These are phyloP conservation scores for Peromyscus californicus DNA, from an alignment of 2,113 vertebrate species.

Conservation along the genomic window DNA sequence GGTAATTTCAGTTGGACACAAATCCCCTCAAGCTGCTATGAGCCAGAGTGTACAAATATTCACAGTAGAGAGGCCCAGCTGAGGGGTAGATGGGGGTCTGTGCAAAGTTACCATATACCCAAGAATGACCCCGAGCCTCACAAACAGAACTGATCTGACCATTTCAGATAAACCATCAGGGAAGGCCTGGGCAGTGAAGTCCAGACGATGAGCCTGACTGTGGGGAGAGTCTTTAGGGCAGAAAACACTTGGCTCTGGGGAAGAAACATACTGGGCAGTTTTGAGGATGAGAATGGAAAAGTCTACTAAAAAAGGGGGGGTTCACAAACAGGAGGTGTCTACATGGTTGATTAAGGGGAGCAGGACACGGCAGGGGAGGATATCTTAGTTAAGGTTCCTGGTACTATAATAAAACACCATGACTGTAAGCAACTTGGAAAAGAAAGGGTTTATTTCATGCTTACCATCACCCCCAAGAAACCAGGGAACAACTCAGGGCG, in stretches of 20 bases:
- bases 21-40: not conserved
- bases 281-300: not conserved
- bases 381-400: not conserved
- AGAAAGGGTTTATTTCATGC: not conserved
- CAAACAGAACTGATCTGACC: not conserved
- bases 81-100: not conserved
- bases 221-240: not conserved
- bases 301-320: not conserved
- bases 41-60: not conserved
- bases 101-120: not conserved
- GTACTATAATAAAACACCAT: not conserved
- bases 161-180: not conserved
- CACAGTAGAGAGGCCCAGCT: not conserved
- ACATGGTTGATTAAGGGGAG: not conserved
- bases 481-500: too few relatives aligned
- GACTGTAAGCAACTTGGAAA: not conserved
- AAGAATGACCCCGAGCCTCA: not conserved
- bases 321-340: not conserved
- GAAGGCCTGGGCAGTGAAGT: not conserved
- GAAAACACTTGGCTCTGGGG: not conserved
- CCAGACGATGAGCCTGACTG: not conserved
- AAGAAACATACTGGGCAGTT: not conserved
- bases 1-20: not conserved
- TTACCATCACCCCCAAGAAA: not conserved
- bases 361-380: not conserved